Evolutionary conservation across 2,888 invertebrate genomes (phyloP), one percentile per base, ranked within the genome.

Genomic region (Oasisia sp.): DNA sequence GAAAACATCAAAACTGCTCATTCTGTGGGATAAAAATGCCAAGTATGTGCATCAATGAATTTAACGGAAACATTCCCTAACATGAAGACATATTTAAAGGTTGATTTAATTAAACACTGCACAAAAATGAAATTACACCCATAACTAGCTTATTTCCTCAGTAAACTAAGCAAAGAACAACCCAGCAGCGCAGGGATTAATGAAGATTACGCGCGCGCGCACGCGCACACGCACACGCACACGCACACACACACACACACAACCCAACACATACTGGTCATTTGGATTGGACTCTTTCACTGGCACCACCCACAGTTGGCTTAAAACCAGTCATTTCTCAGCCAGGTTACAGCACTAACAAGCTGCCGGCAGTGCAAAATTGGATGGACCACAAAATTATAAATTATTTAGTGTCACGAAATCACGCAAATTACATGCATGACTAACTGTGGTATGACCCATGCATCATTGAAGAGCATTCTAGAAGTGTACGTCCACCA

Each of bases 371-470:
- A 74, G 27, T 7, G 74, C 74, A 27, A 74, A 19, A 74, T 27
- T 74, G 74, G 27, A 74, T 19, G 74, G 74, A 74, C n/a, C n/a
- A 27, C 74, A 74, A 74, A 74, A 74, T 27, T 19, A 7, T 74
- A 74, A 74, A 74, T 74, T 74, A 74, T 74, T 74, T 74, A 74
- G 74, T 27, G 27, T 27, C 5, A 7, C 7, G 74, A 74, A 74
- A 74, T 74, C 74, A 74, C 74, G 27, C 74, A 74, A 74, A 27
- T 74, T 74, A 74, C 74, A 74, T 74, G 74, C 74, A 74, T 74
- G 74, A 74, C 27, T 27, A 74, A n/a, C 74, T 74, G 74, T 7
- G 27, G 27, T 19, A 5, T 27, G 74, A 74, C 74, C n/a, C 7
- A 74, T 74, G 74, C n/a, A 74, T 74, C 19, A 74, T 74, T 74